Base-by-base conservation (phyloP, 1,140 invertebrate species). In the Drosophila sucinea region DNA sequence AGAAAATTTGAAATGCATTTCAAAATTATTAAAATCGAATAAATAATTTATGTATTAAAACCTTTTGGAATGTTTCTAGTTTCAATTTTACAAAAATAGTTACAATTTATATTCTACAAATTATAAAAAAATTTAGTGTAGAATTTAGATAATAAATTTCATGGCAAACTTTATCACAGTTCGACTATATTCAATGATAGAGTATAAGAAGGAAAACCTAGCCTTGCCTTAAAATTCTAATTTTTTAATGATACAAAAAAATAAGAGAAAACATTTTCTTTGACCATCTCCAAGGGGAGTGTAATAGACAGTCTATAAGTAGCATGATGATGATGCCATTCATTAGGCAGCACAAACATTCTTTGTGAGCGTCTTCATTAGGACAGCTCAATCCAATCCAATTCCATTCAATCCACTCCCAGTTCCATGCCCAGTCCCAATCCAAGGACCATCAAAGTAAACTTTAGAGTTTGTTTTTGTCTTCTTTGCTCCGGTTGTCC, bases 211-310 rank as follows among this genome's bases (percentile, higher is more conserved):
- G 44, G 11, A 44, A 61, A 30, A 61, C 38, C 23, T 32, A 38
- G n/a, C 27, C 27, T 2, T 4, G 41, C 44, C 64, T 69, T 30
- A 40, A 66, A 77, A 67, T 62, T 77, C 40, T 67, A 74, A 72
- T 70, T 77, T 73, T 79, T 71, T 82, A 82, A 82, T 82, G 65
- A 82, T 64, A 55, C 80, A 82, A 82, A 82, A 66, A 67, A n/a
- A 51, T 27, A 51, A 25, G 25, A 10, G 23, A 51, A 51, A 27
- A 51, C 25, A 51, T 51, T 51, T 51, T 51, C 44, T 51, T 51
- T 51, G 23, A 8, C 23, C 44, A 51, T 51, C 25, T 51, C 23
- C 44, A 27, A 8, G 44, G 44, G 44, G 44, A 51, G 44, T 17
- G 17, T 51, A 51, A 51, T 51, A 23, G 44, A 51, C 44, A 51